Evolutionary conservation across 2,113 vertebrate genomes (phyloP), one percentile per base, ranked within the genome.

Genomic region (Thermophis baileyi): DNA sequence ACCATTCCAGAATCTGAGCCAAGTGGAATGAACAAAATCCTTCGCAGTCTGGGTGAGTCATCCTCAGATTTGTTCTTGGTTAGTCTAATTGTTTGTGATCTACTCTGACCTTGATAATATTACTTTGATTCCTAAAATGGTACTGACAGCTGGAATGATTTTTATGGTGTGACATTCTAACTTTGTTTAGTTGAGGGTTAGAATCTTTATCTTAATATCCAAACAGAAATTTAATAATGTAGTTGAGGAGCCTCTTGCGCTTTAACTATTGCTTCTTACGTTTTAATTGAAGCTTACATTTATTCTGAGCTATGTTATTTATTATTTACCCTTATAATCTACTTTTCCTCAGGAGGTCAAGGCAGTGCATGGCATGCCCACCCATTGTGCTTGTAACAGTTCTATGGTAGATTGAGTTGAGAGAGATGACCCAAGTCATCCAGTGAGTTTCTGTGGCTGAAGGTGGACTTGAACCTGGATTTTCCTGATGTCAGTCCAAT

Each of bases 1-100:
- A 98, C 98, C 0, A 97, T 98, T 95, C 97, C 98, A 74, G 99
- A 99, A 87, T 96, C 98, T 0, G 99, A 98, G 95, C 98, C 98
- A 44, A 99, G 98, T 30, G 98, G 98, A 6, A 96, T 99, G 96
- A 99, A 99, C 97, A 99, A 96, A 97, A 99, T 99, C 97, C 97
- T 99, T 90, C 98, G 99, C 94, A 99, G 98, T 94, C 98, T 99
- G 8, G 99, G 99, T 99, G 96, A 98, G 97, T 99, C 98, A 97
- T 95, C 25, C 7, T 74, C n/a, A 69, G 4, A 0, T 9, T 94
- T 85, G 22, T 4, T 51, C 55, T 92, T 93, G 49, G 6, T 24
- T 50, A 6, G 3, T n/a, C 49, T 85, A n/a, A 2, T 89, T 94
- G 0, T 9, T 18, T 30, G 44, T 51, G 16, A 46, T 6, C 50